Conservation (phyloP, 2,888 invertebrate genomes). For the Hermaeophaga mercurialis region DNA sequence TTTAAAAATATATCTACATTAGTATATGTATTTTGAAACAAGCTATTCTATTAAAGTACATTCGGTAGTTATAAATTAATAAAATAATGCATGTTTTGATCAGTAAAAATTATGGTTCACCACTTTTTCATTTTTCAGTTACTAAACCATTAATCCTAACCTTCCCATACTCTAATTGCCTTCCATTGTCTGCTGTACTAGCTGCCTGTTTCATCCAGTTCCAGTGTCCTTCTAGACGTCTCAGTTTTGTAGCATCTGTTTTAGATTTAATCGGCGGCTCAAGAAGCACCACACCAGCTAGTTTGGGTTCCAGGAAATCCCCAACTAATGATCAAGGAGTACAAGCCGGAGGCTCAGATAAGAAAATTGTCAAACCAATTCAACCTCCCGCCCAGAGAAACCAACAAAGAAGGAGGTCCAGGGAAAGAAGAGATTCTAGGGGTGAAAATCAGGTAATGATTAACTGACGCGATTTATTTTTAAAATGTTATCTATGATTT, state of each 20-base stretch:
- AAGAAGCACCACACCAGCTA: slow-evolving; percentile 82
- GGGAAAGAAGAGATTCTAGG: slow-evolving; percentile 50
- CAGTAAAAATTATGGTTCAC: too few species aligned
- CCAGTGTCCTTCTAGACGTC: slow-evolving; percentile 26
- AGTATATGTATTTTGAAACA: too few species aligned
- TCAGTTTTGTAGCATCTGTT: slow-evolving; percentile 58
- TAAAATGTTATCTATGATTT: too few species aligned
- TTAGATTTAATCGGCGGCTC: slow-evolving; percentile 75
- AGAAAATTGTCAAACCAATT: slow-evolving; percentile 52
- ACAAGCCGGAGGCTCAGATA: slow-evolving; percentile 64
- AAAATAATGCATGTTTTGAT: too few species aligned
- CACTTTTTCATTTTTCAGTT: too few species aligned
- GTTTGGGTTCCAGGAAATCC: slow-evolving; percentile 75
- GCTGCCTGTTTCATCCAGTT: too few species aligned
- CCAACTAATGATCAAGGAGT: slow-evolving; percentile 86
- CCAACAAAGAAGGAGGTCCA: slow-evolving; percentile 46
- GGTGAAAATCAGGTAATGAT: slow-evolving; percentile 38
- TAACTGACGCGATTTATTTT: not conserved
- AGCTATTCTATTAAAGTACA: too few species aligned
- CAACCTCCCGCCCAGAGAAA: slow-evolving; percentile 48
- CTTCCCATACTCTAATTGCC: too few species aligned
- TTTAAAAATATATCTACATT: too few species aligned
- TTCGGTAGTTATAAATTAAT: too few species aligned
- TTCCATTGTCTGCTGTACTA: too few species aligned
- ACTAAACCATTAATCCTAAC: too few species aligned